Conservation (phyloP, 2,113 vertebrate genomes). For the Merops nubicus region DNA sequence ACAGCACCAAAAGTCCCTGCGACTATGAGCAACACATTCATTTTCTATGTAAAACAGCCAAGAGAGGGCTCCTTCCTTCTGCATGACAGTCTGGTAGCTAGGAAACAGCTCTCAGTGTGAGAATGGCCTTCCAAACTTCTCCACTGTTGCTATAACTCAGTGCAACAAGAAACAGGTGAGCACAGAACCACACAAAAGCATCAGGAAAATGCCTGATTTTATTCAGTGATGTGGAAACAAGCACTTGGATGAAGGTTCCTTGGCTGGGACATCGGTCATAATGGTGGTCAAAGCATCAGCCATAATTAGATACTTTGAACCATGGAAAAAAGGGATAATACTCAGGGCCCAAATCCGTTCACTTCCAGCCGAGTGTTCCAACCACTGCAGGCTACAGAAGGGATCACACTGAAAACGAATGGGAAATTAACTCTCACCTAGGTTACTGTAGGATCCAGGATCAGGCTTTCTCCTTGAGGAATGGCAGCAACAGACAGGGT, state of each 20-base stretch:
- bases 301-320: neutral
- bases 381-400: neutral
- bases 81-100: neutral
- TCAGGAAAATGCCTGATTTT: neutral
- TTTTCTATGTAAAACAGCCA: neutral
- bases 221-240: neutral
- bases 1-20: neutral
- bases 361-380: neutral
- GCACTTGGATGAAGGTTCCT: neutral
- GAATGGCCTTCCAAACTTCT: neutral
- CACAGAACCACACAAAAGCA: neutral
- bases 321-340: neutral
- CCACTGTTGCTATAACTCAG: neutral
- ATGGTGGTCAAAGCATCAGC: no score
- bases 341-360: neutral
- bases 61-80: neutral
- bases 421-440: neutral
- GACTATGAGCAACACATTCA: neutral
- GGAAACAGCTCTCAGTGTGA: neutral
- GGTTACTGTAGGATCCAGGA: neutral
- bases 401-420: neutral
- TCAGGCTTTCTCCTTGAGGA: neutral
- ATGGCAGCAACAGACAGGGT: rapidly evolving
- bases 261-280: neutral
- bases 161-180: neutral